phyloP scores from a whole-genome alignment of 2,888 invertebrate species.

The Amphipyra tragopoginis region DNA sequence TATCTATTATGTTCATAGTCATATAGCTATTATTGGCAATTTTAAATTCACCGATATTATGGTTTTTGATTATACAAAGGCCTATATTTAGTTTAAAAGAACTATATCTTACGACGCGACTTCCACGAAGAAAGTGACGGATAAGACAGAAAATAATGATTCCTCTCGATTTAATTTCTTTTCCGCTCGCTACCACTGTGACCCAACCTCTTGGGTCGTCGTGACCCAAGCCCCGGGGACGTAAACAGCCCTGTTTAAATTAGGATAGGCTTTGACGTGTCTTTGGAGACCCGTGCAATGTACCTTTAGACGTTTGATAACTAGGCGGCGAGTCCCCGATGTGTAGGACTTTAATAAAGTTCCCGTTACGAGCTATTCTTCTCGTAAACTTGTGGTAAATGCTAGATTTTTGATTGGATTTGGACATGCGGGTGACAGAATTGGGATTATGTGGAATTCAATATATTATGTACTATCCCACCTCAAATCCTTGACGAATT shows the following conservation, averaged over 20 bases:
- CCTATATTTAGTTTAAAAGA: too few species aligned
- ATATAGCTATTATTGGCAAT: too few species aligned
- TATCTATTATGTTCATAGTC: too few species aligned
- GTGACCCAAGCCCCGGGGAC: conserved; percentile 76
- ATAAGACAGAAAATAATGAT: not conserved
- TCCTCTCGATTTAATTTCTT: conserved; percentile 7
- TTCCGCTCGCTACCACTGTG: conserved; percentile 49
- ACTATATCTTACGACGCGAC: too few species aligned
- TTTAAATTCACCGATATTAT: too few species aligned
- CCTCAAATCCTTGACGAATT: too few species aligned
- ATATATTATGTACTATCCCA: too few species aligned
- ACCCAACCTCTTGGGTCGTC: conserved; percentile 58
- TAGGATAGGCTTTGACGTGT: conserved; percentile 87
- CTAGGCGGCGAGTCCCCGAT: conserved; percentile 49
- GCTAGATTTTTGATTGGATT: conserved; percentile 37
- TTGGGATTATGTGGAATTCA: not conserved
- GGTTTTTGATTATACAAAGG: too few species aligned
- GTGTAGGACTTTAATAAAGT: conserved; percentile 48
- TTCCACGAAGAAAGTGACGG: too few species aligned
- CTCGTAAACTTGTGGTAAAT: conserved; percentile 20
- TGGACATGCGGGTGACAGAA: conserved; percentile 10
- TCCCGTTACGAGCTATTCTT: conserved; percentile 39
- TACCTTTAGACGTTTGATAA: conserved; percentile 66
- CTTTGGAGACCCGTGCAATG: conserved; percentile 69
- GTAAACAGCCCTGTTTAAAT: conserved; percentile 87